Conservation (phyloP, 2,888 invertebrate species). For the Mongoloraphidia duomilia region DNA sequence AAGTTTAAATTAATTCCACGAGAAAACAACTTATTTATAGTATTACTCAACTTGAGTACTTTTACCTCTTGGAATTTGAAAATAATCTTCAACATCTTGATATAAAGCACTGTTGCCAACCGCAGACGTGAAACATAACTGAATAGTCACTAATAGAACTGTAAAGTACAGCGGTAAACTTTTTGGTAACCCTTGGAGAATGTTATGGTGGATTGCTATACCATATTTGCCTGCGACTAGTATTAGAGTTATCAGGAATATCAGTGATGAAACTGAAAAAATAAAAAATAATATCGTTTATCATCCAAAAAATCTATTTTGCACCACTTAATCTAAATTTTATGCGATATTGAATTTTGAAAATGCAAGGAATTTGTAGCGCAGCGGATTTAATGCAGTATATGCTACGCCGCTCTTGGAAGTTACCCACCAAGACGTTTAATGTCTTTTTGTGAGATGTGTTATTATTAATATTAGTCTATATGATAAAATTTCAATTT, state of each 20-base stretch:
- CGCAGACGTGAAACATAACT: conserved; percentile 62
- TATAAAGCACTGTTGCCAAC: conserved; percentile 68
- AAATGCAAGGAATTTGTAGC: no score
- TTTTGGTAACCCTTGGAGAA: conserved; percentile 51
- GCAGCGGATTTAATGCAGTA: no score
- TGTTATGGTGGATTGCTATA: conserved; percentile 42
- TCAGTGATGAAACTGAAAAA: conserved; percentile 37
- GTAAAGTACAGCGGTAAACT: conserved; percentile 48
- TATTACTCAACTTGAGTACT: conserved; percentile 5
- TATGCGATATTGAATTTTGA: no score
- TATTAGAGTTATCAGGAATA: conserved; percentile 49
- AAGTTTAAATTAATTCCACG: neutral
- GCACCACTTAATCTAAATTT: neutral
- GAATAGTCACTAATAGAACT: conserved; percentile 58
- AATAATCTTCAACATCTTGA: conserved; percentile 65
- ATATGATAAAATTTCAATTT: neutral
- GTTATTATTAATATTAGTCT: no score
- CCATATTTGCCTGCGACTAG: conserved; percentile 53
- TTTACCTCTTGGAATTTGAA: conserved; percentile 59
- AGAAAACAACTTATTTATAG: neutral
- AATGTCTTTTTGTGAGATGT: no score
- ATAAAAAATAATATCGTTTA: neutral
- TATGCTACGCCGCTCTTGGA: no score
- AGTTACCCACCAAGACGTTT: no score
- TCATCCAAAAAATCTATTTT: neutral